These are phyloP conservation scores for Latrodectus geometricus DNA, from an alignment of 1,140 invertebrate genomes.

Conservation along the genomic window DNA sequence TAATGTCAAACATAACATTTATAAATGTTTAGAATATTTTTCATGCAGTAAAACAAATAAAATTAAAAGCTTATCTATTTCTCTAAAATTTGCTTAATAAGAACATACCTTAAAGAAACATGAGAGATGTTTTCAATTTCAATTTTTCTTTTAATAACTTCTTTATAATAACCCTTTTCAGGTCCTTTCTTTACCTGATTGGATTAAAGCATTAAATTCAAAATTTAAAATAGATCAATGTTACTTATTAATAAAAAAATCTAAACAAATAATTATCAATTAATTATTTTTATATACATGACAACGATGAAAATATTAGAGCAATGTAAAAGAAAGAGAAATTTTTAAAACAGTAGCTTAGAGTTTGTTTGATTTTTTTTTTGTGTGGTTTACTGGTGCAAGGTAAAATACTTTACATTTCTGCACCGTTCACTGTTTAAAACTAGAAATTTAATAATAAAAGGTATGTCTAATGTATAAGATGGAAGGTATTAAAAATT, in stretches of 20 bases:
- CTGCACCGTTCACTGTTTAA: no score
- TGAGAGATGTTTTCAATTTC: slow-evolving; percentile 74
- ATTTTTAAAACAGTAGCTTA: no score
- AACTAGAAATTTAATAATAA: no score
- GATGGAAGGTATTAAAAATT: no score
- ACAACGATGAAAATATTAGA: not conserved
- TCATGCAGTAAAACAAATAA: not conserved
- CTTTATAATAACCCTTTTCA: slow-evolving; percentile 74
- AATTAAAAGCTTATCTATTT: not conserved
- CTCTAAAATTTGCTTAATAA: not conserved
- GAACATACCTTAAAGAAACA: slow-evolving; percentile 73
- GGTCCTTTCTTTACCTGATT: slow-evolving; percentile 73
- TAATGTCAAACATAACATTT: no score
- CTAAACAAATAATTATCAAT: not conserved
- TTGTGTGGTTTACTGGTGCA: no score
- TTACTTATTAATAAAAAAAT: not conserved
- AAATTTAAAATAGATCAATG: not conserved
- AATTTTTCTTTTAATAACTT: slow-evolving; percentile 78
- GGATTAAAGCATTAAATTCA: not conserved
- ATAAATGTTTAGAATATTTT: no score
- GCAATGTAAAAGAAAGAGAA: not conserved
- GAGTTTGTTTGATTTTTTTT: no score
- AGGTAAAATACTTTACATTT: no score
- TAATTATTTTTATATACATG: not conserved
- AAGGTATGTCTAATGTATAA: no score